These are phyloP conservation scores for Abrostola triplasia DNA, from an alignment of 2,888 invertebrate genomes.

Conservation along the genomic window DNA sequence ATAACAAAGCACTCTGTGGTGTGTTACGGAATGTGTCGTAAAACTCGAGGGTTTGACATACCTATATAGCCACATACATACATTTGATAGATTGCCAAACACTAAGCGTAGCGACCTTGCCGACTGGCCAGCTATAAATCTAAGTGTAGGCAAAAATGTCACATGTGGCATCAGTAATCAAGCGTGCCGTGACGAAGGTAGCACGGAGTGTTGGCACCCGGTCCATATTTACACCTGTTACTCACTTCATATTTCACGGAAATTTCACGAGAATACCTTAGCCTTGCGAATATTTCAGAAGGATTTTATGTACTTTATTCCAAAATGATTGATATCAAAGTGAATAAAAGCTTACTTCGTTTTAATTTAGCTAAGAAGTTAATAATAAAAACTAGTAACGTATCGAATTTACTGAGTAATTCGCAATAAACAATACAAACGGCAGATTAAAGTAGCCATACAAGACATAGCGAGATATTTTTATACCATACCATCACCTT, in stretches of 20 bases:
- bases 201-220: conserved; percentile 53
- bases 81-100: not conserved
- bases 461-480: no score
- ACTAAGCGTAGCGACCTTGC: not conserved
- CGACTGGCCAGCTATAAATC: conserved; percentile 18
- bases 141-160: conserved; percentile 34
- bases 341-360: no score
- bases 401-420: no score
- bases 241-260: conserved; percentile 61
- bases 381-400: no score
- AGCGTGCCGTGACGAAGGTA: conserved; percentile 56
- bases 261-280: conserved; percentile 55
- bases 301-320: conserved; percentile 20
- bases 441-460: no score
- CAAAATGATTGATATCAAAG: no score
- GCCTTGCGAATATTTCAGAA: conserved; percentile 53
- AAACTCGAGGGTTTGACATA: not conserved
- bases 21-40: no score
- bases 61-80: no score
- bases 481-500: not conserved
- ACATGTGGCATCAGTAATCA: conserved; percentile 42
- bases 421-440: no score
- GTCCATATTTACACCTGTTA: conserved; percentile 67
- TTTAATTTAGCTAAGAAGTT: no score
- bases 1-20: no score